Evolutionary conservation across 2,888 invertebrate genomes (phyloP), one percentile per base, ranked within the genome.

Genomic region (Rhagium mordax): DNA sequence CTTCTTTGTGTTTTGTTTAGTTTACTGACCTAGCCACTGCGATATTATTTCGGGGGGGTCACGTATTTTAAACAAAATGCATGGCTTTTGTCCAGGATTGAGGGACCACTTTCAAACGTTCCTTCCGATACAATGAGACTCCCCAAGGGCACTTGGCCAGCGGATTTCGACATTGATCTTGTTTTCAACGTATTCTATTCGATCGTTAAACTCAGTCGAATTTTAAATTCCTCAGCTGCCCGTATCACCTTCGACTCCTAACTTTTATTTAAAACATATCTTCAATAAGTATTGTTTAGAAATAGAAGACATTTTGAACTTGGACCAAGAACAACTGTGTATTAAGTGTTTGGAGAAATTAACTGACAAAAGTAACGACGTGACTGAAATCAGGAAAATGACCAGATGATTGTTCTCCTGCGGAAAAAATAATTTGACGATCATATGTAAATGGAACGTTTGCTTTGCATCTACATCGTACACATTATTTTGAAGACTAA

Each of bases 21-120:
- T 79, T 81, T 79, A 78, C 81, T 81, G 79, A 81, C 81, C 79
- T 71, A 76, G 79, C 60, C 79, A 80, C 78, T 74, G 75, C 65
- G 71, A 75, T 74, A 74, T 78, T 77, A 76, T 76, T 79, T 75
- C 70, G 77, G 74, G 70, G n/a, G 78, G 81, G 79, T 80, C 81
- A 78, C 73, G 77, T 76, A 74, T 77, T 72, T 67, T 71, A 77
- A 77, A 75, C 71, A 76, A 62, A 68, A 27, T 71, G 57, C 55
- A 27, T 24, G 59, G 15, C 18, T 51, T 48, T 57, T 51, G 71
- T 49, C 41, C 57, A 21, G 59, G 20, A 24, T 16, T 16, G 51
- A 24, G 16, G 60, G 60, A 29, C 60, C 51, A 59, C 33, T 60
- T 61, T 24, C 8, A 47, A 47, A 57, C 55, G 16, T 18, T 20